A percentile compares a stretch with the other conserved stretches of the same genome.
Evolutionary conservation across 2,888 invertebrate species (phyloP).

Genomic region (Ferrisia virgata): DNA sequence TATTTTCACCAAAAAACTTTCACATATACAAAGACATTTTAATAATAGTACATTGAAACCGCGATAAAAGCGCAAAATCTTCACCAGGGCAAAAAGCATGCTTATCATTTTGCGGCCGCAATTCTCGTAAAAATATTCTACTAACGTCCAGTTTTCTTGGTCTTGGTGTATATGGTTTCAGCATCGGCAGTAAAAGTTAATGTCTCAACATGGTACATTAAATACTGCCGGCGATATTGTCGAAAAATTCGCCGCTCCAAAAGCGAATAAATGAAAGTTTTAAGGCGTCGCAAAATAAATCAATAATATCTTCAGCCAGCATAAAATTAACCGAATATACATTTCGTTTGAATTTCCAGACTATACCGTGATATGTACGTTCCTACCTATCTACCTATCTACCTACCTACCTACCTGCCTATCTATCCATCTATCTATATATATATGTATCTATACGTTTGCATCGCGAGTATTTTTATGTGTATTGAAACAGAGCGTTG

Average conservation of each 20-base stretch:
- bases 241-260: background rate
- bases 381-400: too few relatives aligned
- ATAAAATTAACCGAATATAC: slow-evolving; percentile 26
- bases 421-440: too few relatives aligned
- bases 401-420: too few relatives aligned
- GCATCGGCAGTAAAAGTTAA: background rate
- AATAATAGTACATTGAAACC: background rate
- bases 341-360: background rate
- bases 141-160: background rate
- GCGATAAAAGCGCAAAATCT: background rate
- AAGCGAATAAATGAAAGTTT: slow-evolving; percentile 10
- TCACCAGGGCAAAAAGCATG: background rate
- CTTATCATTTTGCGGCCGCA: background rate
- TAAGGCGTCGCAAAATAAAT: slow-evolving; percentile 28
- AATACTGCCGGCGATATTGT: background rate
- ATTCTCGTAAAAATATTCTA: background rate
- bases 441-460: background rate
- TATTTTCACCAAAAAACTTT: background rate
- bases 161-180: background rate
- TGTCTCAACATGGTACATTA: background rate
- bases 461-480: background rate
- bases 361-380: too few relatives aligned
- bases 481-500: background rate
- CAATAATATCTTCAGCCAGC: slow-evolving; percentile 14
- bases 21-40: background rate